Base-by-base conservation (phyloP, 2,888 invertebrate species). In the Parnassius mnemosyne region DNA sequence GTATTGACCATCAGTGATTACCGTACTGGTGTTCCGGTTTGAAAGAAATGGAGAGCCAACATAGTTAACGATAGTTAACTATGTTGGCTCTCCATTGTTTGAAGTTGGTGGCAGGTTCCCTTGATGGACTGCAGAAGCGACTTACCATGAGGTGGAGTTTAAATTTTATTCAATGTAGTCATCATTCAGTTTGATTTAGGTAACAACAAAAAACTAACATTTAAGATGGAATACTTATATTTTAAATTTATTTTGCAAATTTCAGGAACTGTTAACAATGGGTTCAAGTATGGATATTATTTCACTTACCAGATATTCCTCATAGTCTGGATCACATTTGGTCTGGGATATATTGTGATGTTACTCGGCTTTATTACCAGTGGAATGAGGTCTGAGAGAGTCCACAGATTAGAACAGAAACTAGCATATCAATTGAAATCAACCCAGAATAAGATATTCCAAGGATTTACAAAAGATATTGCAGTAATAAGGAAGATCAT, bases 331-430 rank as follows among this genome's bases (percentile, higher is more conserved):
- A 96, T 98, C 60, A 96, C 97, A 65, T 97, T 97, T 75, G 97
- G 98, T 0, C 92, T 98, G 67, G 97, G 97, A 0, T 98, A 98
- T 82, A 93, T 97, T 53, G 94, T 97, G 34, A 98, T 98, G 97
- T 94, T 97, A 53, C 93, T 97, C 71, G 96, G 96, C 1, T 97
- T 97, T 76, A 96, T 97, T 69, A 95, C 96, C 0, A 93, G 94
- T 64, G 96, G 95, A 5, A 93, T 96, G 93, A 78, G 91, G 68
- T 96, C 96, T 70, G 96, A 97, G 78, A 92, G 94, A 71, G 92
- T 97, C 60, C 93, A 94, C 47, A 92, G 92, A 72, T 85, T 97
- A 67, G 97, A 97, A 79, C 95, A 95, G 73, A 95, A 95, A 78
- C 88, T 97, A 60, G 95, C 96, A 0, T 87, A 92, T 66, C 96